These are phyloP conservation scores for Dendrolimus punctatus DNA, from an alignment of 1,140 invertebrate genomes.

Conservation along the genomic window DNA sequence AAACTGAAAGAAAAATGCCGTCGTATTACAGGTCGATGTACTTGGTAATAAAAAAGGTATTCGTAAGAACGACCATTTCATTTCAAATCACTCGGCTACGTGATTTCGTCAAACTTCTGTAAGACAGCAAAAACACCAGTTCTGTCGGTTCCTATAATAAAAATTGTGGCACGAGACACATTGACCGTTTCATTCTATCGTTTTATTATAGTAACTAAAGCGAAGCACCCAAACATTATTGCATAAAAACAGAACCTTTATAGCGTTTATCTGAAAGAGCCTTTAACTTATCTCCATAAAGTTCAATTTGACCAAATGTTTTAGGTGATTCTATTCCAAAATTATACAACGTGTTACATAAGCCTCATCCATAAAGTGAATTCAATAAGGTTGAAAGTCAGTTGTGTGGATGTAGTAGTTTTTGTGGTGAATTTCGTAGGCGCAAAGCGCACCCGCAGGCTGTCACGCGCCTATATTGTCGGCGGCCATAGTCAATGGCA, in stretches of 20 bases:
- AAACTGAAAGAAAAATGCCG: background rate
- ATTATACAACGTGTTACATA: background rate
- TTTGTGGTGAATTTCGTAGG: slow-evolving; percentile 40
- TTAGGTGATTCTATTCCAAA: background rate
- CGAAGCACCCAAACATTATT: slow-evolving; percentile 40
- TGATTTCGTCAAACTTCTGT: slow-evolving; percentile 31
- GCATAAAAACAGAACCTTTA: slow-evolving; percentile 42
- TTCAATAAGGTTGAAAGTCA: slow-evolving; percentile 13
- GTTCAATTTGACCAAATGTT: slow-evolving; percentile 8
- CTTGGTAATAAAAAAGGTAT: slow-evolving; percentile 3
- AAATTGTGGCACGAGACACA: slow-evolving; percentile 61
- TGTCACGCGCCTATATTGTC: slow-evolving; percentile 54
- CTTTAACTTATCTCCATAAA: slow-evolving; percentile 12
- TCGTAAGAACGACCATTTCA: slow-evolving; percentile 8
- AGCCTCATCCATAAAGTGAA: slow-evolving; percentile 8
- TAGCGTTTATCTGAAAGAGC: slow-evolving; percentile 13
- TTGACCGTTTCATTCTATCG: slow-evolving; percentile 45
- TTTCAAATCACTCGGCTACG: slow-evolving; percentile 24
- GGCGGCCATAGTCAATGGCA: slow-evolving; percentile 23
- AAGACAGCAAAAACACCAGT: slow-evolving; percentile 24
- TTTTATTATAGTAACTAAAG: slow-evolving; percentile 33
- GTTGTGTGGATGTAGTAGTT: slow-evolving; percentile 13
- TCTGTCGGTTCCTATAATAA: slow-evolving; percentile 26
- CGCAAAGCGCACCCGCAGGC: slow-evolving; percentile 51
- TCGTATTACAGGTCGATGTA: slow-evolving; percentile 6